Percentiles rank a stretch among this genome's conserved stretches.
Conservation (phyloP, 1,140 invertebrate species). For the Zaprionus taronus region DNA sequence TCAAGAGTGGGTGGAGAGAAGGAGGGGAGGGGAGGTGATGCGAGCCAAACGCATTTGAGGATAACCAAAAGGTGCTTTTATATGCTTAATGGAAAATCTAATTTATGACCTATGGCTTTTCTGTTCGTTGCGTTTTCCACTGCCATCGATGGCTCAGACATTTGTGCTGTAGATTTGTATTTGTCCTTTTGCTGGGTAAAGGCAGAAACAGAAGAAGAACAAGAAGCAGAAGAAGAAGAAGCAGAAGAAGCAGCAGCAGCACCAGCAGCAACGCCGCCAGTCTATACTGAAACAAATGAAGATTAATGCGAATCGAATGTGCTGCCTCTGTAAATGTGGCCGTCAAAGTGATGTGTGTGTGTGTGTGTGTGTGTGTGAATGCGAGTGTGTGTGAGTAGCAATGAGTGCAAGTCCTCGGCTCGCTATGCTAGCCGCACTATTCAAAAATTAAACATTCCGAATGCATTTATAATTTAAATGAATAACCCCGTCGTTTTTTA, state of each 20-base stretch:
- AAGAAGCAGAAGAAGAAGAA: slow-evolving; percentile 19
- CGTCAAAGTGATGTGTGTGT: slow-evolving; percentile 37
- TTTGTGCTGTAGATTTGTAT: slow-evolving; percentile 79
- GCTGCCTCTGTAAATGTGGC: slow-evolving; percentile 73
- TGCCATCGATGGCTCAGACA: slow-evolving; percentile 76
- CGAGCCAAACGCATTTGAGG: slow-evolving; percentile 73
- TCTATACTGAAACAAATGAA: slow-evolving; percentile 82
- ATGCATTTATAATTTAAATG: slow-evolving; percentile 83
- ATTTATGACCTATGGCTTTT: slow-evolving; percentile 83
- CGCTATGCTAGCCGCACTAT: slow-evolving; percentile 58
- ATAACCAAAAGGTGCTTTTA: slow-evolving; percentile 83
- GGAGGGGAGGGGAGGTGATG: background rate
- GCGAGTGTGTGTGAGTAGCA: slow-evolving; percentile 36
- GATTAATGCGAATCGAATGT: slow-evolving; percentile 83
- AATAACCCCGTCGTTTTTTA: slow-evolving; percentile 70
- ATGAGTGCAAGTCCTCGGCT: slow-evolving; percentile 44
- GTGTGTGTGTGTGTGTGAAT: slow-evolving; percentile 6
- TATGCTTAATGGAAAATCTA: slow-evolving; percentile 83
- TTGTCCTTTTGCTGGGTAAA: slow-evolving; percentile 70
- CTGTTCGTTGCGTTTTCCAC: slow-evolving; percentile 78
- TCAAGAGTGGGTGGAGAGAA: slow-evolving; percentile 12
- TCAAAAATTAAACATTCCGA: slow-evolving; percentile 83
- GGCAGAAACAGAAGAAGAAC: background rate
- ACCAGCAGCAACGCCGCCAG: slow-evolving; percentile 53
- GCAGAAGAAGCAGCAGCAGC: slow-evolving; percentile 12